Percentiles rank a stretch among this genome's conserved stretches.
These are phyloP conservation scores for Sphyrna mokarran DNA, from an alignment of 2,113 vertebrate genomes.

Conservation along the genomic window DNA sequence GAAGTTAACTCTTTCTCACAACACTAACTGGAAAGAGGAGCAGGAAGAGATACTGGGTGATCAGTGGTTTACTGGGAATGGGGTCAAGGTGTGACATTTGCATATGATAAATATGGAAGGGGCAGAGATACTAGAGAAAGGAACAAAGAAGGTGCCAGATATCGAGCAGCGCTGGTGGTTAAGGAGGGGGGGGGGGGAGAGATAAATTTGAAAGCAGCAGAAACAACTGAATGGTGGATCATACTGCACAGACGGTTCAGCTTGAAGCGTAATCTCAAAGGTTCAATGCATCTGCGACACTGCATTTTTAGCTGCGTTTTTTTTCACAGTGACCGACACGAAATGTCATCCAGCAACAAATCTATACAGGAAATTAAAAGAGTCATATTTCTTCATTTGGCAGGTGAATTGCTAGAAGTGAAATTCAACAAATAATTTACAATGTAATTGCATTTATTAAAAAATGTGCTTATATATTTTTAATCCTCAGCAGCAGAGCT, in stretches of 20 bases:
- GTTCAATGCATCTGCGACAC: neutral
- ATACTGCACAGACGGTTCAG: neutral
- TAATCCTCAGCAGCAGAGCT: neutral
- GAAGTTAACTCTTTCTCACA: neutral
- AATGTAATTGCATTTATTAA: neutral
- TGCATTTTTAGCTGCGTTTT: neutral
- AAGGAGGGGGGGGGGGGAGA: neutral
- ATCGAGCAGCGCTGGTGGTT: neutral
- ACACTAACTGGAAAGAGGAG: neutral
- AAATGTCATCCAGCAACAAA: constrained; percentile 34
- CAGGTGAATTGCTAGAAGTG: constrained; percentile 22
- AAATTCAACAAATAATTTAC: constrained; percentile 23
- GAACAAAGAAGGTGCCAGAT: neutral
- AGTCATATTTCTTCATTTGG: constrained; percentile 23
- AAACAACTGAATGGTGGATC: neutral
- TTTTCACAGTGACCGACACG: neutral
- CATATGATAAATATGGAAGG: neutral
- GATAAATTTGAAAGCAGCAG: neutral
- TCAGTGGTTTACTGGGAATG: neutral
- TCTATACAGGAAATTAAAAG: constrained; percentile 34
- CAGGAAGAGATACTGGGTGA: neutral
- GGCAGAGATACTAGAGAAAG: neutral
- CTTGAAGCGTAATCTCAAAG: neutral
- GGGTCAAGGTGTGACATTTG: neutral
- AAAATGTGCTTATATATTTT: constrained; percentile 2